Base-by-base conservation (phyloP, 2,888 invertebrate species). In the Drosophila emarginata region DNA sequence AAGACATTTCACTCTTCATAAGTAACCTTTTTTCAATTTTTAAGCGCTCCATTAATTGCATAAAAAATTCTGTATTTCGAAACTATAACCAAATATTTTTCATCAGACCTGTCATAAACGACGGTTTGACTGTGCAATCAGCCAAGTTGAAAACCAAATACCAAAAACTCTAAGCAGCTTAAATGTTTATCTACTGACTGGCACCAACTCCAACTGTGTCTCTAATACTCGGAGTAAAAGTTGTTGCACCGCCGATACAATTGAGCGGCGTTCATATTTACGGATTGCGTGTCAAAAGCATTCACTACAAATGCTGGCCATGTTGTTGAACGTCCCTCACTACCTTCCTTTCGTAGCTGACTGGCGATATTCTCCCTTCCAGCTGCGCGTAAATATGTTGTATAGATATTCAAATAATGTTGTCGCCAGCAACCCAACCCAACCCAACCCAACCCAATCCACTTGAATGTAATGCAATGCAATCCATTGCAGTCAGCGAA, bases 271-370 rank as follows among this genome's bases (percentile, higher is more conserved):
- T 45, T 45, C 45, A 45, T 45, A 36, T 36, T 54, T 36, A 36
- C 54, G 32, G 54, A 54, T 54, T 54, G 54, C 54, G 54, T 54
- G 54, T 54, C 54, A 54, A 54, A 54, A 28, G 54, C 54, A 36
- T 54, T 54, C 54, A 36, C 54, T 36, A 54, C 54, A 54, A 54
- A 36, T 36, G 54, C 54, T 54, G 54, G 15, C 54, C 54, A 54
- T 56, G 77, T 73, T 76, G 64, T 50, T 62, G 68, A 72, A 68
- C 64, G 65, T 62, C 59, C 57, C 21, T 14, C 56, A 6, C 39
- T 45, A 3, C 18, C 21, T 1, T 26, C 6, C 23, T 23, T 4
- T 23, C 2, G 23, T 23, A 23, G 23, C 23, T 23, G 23, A 4
- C 23, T 4, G 23, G 23, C 23, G 23, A 23, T 23, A 23, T 23